phyloP scores from a whole-genome alignment of 2,888 invertebrate species.

The Heteropelma amictum region DNA sequence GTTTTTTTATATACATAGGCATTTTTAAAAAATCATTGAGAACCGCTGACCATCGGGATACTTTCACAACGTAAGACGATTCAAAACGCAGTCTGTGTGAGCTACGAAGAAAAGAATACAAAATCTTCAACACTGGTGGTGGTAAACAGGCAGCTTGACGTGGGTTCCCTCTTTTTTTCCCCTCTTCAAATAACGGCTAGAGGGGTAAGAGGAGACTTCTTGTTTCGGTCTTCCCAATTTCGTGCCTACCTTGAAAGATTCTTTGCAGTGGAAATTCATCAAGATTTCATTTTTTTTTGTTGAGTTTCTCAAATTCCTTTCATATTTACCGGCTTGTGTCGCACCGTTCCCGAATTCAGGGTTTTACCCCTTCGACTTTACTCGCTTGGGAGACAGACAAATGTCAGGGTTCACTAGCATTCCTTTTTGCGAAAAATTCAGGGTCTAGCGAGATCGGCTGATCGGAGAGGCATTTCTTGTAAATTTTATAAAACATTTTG shows the following conservation, averaged over 20 bases:
- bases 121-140: constrained; percentile 30
- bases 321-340: neutral
- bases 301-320: neutral
- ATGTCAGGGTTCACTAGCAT: no score
- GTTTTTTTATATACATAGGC: neutral
- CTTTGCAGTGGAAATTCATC: constrained; percentile 17
- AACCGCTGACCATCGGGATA: constrained; percentile 66
- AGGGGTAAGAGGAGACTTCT: constrained; percentile 58
- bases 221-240: constrained; percentile 7
- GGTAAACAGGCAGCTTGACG: constrained; percentile 58
- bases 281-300: neutral
- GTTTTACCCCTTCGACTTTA: no score
- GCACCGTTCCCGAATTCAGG: neutral
- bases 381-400: no score
- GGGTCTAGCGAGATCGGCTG: no score
- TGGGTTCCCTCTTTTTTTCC: constrained; percentile 36
- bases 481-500: no score
- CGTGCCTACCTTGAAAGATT: constrained; percentile 6
- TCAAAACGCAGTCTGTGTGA: constrained; percentile 57
- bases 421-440: no score
- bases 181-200: constrained; percentile 55
- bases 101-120: constrained; percentile 47
- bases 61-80: constrained; percentile 66
- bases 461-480: no score
- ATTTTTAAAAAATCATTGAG: constrained; percentile 58